phyloP scores from a whole-genome alignment of 2,113 vertebrate species.

The Ciconia boyciana region DNA sequence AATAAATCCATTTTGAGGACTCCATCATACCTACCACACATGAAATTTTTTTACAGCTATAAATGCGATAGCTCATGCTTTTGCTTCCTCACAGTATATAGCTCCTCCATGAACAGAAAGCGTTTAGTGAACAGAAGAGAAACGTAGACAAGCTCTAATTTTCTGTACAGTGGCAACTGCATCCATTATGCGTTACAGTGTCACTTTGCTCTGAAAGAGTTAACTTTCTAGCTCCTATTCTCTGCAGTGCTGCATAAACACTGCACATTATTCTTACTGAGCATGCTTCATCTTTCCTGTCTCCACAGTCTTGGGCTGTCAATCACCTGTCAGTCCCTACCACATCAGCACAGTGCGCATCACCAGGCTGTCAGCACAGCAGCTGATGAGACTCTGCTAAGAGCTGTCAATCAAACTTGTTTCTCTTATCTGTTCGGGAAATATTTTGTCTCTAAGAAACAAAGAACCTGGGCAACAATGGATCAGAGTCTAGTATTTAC shows the following conservation, averaged over 20 bases:
- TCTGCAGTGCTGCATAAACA: slow-evolving; percentile 69
- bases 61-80: neutral
- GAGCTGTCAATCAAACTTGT: slow-evolving; percentile 75
- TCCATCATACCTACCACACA: slow-evolving; percentile 3
- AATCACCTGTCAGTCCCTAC: slow-evolving; percentile 76
- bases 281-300: slow-evolving; percentile 68
- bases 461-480: slow-evolving; percentile 72
- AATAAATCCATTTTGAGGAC: slow-evolving; percentile 12
- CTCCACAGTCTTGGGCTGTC: slow-evolving; percentile 72
- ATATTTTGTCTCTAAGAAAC: slow-evolving; percentile 79
- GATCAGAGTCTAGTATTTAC: slow-evolving; percentile 59
- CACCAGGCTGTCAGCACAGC: slow-evolving; percentile 76
- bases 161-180: neutral
- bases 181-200: neutral
- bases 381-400: slow-evolving; percentile 73
- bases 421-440: slow-evolving; percentile 74
- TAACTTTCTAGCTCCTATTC: slow-evolving; percentile 45
- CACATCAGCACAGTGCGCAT: slow-evolving; percentile 72
- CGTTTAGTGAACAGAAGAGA: neutral
- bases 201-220: slow-evolving; percentile 46
- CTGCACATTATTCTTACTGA: slow-evolving; percentile 65
- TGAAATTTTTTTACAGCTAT: neutral
- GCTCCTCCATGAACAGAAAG: neutral
- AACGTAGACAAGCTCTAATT: neutral
- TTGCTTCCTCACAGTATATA: neutral